Evolutionary conservation across 2,888 invertebrate species (phyloP), one percentile per base, ranked within the genome.

Genomic region (Lordiphosa fenestrarum): DNA sequence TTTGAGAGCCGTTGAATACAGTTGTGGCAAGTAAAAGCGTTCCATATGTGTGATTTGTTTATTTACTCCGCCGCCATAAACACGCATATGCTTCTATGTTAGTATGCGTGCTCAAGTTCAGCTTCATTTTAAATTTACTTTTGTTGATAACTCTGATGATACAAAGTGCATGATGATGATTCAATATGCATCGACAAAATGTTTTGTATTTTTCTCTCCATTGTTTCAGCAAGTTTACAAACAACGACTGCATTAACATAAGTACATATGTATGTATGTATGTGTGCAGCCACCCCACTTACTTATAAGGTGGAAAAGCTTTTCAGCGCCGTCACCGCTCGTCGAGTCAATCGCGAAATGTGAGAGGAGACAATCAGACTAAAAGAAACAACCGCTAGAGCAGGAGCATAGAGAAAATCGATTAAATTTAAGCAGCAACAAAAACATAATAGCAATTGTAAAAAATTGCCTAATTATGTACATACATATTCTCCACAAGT

Each of bases 231-330:
- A 10, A 30, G 9, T 30, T 30, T 30, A 30, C 30, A 30, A 30
- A 30, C 30, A 30, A 30, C 30, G 30, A 30, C 30, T 30, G 30
- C 30, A 30, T 12, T 1, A 36, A 36, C 9, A 23, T 23, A 49
- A 42, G 5, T 39, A 39, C 25, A 23, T 36, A n/a, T 30, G 9
- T 44, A 21, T 25, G 21, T 15, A 0, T 36, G 1, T n/a, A 38
- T 35, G 35, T 41, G n/a, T 36, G 7, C 19, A 12, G 9, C 23
- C 21, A 30, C 13, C 0, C 7, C 19, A 23, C 33, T 59, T 42
- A 23, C 19, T 40, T 42, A 10, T 21, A 36, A 35, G 25, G 30
- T 30, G 30, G 10, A 33, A 35, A 51, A 74, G 78, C 78, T 75
- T 76, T 81, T 58, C 25, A 42, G 33, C 42, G 38, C 47, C 42